phyloP scores from a whole-genome alignment of 2,888 invertebrate genomes.

The Chrysodeixis includens region DNA sequence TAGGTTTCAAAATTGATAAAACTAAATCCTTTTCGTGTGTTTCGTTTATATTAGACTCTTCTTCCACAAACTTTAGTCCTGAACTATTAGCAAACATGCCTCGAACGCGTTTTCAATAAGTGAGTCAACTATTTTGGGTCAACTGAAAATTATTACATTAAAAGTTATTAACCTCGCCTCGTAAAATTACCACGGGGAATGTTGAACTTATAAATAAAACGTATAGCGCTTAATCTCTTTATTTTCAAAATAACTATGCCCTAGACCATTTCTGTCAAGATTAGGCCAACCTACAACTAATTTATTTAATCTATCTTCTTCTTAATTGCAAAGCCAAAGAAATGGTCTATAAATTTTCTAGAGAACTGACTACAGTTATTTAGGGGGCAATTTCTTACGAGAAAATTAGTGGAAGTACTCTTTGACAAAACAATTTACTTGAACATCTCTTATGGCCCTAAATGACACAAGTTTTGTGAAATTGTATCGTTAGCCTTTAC shows the following conservation, averaged over 20 bases:
- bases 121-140: no score
- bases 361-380: slow-evolving; percentile 62
- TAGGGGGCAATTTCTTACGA: slow-evolving; percentile 64
- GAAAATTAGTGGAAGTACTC: slow-evolving; percentile 58
- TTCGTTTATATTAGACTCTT: no score
- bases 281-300: slow-evolving; percentile 53
- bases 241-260: background rate
- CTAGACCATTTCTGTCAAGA: slow-evolving; percentile 28
- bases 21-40: no score
- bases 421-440: slow-evolving; percentile 58
- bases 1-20: no score
- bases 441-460: slow-evolving; percentile 53
- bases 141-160: no score
- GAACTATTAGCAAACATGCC: no score
- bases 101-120: no score
- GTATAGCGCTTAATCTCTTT: no score
- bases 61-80: no score
- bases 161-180: no score
- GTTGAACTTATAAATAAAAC: no score
- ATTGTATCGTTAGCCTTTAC: slow-evolving; percentile 26
- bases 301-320: slow-evolving; percentile 58
- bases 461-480: slow-evolving; percentile 42
- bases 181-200: no score
- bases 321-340: slow-evolving; percentile 62
- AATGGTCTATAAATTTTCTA: slow-evolving; percentile 63